Base-by-base conservation (phyloP, 2,113 vertebrate genomes). In the Misgurnus mizolepis region DNA sequence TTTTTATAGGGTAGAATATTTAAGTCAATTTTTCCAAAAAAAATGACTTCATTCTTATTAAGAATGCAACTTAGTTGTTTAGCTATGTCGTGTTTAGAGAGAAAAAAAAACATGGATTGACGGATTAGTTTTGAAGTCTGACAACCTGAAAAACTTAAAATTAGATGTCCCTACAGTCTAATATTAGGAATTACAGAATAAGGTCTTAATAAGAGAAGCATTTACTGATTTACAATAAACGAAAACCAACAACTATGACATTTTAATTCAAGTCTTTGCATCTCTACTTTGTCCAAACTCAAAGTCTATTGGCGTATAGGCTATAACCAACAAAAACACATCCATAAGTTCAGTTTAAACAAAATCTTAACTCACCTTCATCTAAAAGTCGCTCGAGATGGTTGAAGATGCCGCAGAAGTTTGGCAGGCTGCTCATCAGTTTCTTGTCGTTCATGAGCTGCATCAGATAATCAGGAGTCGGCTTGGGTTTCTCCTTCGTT, bases 391-490 rank as follows among this genome's bases (percentile, higher is more conserved):
- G 90, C 92, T 98, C 97, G 84, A 98, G 96, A 89, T 98, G 97
- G 93, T 96, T 97, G 92, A 98, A 98, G 92, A 98, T 98, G 89
- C 96, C 95, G 87, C 96, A 98, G 93, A 98, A 98, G 96, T 98
- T 98, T 82, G 97, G 97, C 87, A 98, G 95, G 80, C 96, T 98
- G 90, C 96, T 97, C 96, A 98, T 98, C 86, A 98, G 95, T 90
- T 98, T 98, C 92, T 96, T 92, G 90, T 98, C 96, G 94, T 98
- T 98, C 96, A 98, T 98, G 80, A 98, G 93, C 93, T 98, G 97
- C 96, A 98, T 98, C 86, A 98, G 93, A 88, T 98, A 98, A 93
- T 98, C 97, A 76, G 96, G 97, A 89, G 92, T 98, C 91, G 96
- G 96, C 93, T 96, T 98, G 88, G 97, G 96, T 91, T 96, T 95